Evolutionary conservation across 1,140 invertebrate species (phyloP).

Genomic region (Anastrepha ludens): DNA sequence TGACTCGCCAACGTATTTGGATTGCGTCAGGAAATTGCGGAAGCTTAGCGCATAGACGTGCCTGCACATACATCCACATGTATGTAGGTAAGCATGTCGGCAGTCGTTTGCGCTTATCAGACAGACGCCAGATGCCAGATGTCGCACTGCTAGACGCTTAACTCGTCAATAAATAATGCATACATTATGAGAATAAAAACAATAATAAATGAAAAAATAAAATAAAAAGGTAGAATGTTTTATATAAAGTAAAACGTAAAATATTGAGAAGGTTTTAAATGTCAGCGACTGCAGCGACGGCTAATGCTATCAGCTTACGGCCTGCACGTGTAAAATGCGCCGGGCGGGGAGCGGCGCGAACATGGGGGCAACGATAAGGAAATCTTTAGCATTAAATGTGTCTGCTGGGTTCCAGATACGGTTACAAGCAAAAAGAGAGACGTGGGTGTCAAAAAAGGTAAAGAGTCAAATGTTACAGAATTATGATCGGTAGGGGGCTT

Average conservation of each 20-base stretch:
- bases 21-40: slow-evolving; percentile 48
- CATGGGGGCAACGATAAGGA: slow-evolving; percentile 17
- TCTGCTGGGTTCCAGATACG: neutral
- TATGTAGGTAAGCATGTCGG: neutral
- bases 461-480: too few relatives aligned
- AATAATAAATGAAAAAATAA: neutral
- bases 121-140: slow-evolving; percentile 43
- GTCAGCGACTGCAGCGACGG: neutral
- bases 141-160: slow-evolving; percentile 19
- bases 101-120: slow-evolving; percentile 25
- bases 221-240: neutral
- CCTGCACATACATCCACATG: neutral
- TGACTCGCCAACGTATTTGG: slow-evolving; percentile 16
- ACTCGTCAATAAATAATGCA: neutral
- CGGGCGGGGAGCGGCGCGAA: too few relatives aligned
- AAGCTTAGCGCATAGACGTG: neutral
- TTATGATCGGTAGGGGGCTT: too few relatives aligned
- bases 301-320: neutral
- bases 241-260: neutral
- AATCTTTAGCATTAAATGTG: neutral
- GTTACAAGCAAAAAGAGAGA: too few relatives aligned
- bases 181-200: neutral
- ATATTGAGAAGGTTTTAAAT: neutral
- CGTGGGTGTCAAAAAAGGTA: too few relatives aligned
- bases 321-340: neutral